Percentiles rank a stretch among this genome's conserved stretches.
Conservation (phyloP, 35 echinoderm and acorn worm species). For the Ptychodera flava region DNA sequence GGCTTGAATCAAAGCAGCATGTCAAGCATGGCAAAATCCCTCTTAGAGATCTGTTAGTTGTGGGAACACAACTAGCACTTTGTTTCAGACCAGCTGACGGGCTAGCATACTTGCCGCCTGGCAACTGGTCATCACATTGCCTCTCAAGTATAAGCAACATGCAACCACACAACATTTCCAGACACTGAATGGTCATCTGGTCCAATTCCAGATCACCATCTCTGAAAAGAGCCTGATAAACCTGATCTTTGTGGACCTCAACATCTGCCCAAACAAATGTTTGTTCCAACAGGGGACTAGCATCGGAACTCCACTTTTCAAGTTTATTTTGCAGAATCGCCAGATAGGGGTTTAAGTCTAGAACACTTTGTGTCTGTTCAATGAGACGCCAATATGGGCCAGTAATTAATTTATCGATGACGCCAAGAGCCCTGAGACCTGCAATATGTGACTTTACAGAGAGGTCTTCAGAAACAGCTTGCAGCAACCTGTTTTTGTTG, state of each 20-base stretch:
- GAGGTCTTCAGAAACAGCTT: conserved; percentile 35
- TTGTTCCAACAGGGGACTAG: conserved; percentile 14
- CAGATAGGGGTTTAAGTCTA: conserved; percentile 12
- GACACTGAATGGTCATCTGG: conserved; percentile 26
- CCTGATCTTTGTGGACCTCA: conserved; percentile 13
- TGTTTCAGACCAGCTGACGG: not conserved
- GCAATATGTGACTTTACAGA: conserved; percentile 21
- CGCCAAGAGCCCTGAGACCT: conserved; percentile 35
- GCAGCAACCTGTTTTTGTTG: conserved; percentile 26
- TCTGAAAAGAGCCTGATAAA: conserved; percentile 13
- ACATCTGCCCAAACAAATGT: not conserved
- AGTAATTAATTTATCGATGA: conserved; percentile 27
- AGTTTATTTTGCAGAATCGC: conserved; percentile 17
- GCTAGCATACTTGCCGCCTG: conserved; percentile 25
- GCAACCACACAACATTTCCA: conserved; percentile 35
- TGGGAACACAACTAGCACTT: conserved; percentile 23
- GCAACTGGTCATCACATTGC: conserved; percentile 37
- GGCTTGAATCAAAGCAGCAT: conserved; percentile 37
- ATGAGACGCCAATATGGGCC: conserved; percentile 26
- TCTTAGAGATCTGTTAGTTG: conserved; percentile 42
- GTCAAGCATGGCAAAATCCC: conserved; percentile 59
- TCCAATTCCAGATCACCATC: conserved; percentile 14
- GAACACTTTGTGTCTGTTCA: conserved; percentile 15
- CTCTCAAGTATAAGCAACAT: conserved; percentile 45
- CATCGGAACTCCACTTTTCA: conserved; percentile 19